These are phyloP conservation scores for Nephrotoma guestfalica DNA, from an alignment of 2,888 invertebrate species.

Conservation along the genomic window DNA sequence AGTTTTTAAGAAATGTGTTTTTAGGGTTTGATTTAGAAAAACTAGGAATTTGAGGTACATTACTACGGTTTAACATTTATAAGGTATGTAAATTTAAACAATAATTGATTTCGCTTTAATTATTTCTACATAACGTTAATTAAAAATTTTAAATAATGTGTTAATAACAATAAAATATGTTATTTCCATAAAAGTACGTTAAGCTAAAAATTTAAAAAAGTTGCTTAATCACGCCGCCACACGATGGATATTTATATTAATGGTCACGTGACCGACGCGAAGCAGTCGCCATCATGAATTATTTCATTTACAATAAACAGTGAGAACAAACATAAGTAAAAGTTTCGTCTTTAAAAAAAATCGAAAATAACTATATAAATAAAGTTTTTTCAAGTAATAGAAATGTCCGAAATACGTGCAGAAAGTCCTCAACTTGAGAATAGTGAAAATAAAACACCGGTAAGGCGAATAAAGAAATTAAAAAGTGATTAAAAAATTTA, in stretches of 20 bases:
- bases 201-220: background rate
- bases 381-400: background rate
- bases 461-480: background rate
- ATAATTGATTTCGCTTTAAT: background rate
- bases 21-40: no score
- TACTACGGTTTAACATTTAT: no score
- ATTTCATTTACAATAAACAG: slow-evolving; percentile 1
- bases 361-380: background rate
- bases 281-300: background rate
- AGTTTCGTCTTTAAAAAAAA: background rate
- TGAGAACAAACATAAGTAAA: background rate
- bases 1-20: no score
- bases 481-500: background rate
- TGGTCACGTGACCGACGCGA: slow-evolving; percentile 1
- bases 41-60: no score
- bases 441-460: background rate
- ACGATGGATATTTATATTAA: background rate
- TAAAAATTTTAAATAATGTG: background rate
- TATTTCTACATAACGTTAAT: background rate
- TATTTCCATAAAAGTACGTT: background rate
- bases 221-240: background rate
- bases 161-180: background rate
- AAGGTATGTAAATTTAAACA: no score
- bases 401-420: slow-evolving; percentile 1
- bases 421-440: background rate